Evolutionary conservation across 2,797 vertebrate species (phyloP), one percentile per base, ranked within the genome.

Genomic region (Ctenochaetus hawaiiensis): DNA sequence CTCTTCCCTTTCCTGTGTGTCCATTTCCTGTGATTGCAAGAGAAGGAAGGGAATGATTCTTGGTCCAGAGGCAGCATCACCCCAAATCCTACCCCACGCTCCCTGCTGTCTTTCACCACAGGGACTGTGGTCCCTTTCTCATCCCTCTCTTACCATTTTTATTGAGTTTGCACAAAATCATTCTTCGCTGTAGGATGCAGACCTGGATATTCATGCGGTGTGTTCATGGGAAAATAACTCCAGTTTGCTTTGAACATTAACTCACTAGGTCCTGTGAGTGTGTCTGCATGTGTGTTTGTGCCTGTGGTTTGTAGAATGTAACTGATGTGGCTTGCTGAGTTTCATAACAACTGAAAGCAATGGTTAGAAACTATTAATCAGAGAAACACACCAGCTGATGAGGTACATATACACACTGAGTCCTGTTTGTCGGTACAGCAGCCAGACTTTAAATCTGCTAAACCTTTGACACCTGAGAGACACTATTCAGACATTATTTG

Each of bases 1-100:
- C 90, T 82, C 74, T 85, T 95, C 30, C 78, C 91, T 78, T 89
- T 89, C 81, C 83, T 83, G 82, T 95, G 91, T 56, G 87, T 92
- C 93, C 96, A 97, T 87, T 96, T 97, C 90, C 98, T 99, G 85
- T 58, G 72, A 60, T 14, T 14, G 56, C 72, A 41, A 37, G 23
- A 69, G 66, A 72, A 20, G 8, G 71, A 43, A 22, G 41, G 17
- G 58, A 74, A 45, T 37, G 14, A 58, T 34, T 51, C 8, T 51
- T 20, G 12, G 62, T 89, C 75, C 82, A 16, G 18, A 69, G n/a
- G 39, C 39, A 43, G 8, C 34, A 34, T 69, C 44, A 72, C 22
- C 68, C 56, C 51, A 80, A 75, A 78, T 77, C 48, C 49, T 14
- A 51, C 18, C 39, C 47, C 6, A 39, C 49, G 4, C 51, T 53